phyloP scores from a whole-genome alignment of 2,113 vertebrate genomes.

The Alosa alosa region DNA sequence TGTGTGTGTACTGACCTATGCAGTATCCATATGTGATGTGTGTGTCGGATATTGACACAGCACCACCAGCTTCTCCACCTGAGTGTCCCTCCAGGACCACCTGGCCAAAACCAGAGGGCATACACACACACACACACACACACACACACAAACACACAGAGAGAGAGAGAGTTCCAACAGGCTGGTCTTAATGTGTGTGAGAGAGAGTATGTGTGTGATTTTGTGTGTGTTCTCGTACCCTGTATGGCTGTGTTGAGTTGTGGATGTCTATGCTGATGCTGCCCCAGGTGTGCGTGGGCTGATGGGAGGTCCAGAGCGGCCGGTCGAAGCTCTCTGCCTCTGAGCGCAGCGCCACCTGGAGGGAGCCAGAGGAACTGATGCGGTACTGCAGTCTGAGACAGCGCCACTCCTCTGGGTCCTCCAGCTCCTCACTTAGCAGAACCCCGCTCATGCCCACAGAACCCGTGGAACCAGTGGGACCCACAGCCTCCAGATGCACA shows the following conservation, averaged over 20 bases:
- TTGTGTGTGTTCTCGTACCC: constrained; percentile 66
- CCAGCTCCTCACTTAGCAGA: constrained; percentile 80
- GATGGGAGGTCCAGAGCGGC: constrained; percentile 81
- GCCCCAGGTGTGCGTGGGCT: constrained; percentile 87
- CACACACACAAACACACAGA: too few relatives aligned
- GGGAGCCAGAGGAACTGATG: constrained; percentile 65
- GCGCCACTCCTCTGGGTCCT: constrained; percentile 81
- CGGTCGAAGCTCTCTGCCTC: constrained; percentile 84
- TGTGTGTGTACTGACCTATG: constrained; percentile 77
- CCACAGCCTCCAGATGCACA: not conserved
- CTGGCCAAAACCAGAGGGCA: constrained; percentile 59
- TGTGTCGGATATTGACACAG: constrained; percentile 90
- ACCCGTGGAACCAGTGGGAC: not conserved
- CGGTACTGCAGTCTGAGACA: constrained; percentile 90
- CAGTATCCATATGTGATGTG: constrained; percentile 88
- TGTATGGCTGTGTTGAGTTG: constrained; percentile 76
- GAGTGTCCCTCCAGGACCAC: constrained; percentile 80
- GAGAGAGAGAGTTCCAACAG: too few relatives aligned
- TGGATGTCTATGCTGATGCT: constrained; percentile 86
- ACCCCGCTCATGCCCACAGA: constrained; percentile 59
- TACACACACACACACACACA: too few relatives aligned
- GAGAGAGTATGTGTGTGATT: not conserved
- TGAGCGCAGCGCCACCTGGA: constrained; percentile 79
- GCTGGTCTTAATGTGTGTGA: not conserved
- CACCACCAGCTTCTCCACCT: constrained; percentile 72